Conservation (phyloP, 1,140 invertebrate genomes). For the Scaptodrosophila lebanonensis region DNA sequence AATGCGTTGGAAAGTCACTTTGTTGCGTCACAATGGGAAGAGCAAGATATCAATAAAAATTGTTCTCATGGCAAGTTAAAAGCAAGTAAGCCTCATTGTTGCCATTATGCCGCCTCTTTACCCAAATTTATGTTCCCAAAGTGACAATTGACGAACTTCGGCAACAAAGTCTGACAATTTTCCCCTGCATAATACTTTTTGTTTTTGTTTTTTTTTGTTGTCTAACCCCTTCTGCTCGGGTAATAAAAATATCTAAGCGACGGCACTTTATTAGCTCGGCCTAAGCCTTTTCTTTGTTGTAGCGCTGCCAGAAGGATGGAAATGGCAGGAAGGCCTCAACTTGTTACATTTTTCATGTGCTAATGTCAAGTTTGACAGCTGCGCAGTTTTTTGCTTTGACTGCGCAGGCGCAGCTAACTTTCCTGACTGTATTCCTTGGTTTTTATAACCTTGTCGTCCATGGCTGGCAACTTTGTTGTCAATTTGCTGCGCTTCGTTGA, state of each 20-base stretch:
- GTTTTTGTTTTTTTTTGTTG: conserved; percentile 9
- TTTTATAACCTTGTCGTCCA: conserved; percentile 46
- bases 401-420: conserved; percentile 24
- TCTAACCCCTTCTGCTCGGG: conserved; percentile 16
- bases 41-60: conserved; percentile 57
- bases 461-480: conserved; percentile 66
- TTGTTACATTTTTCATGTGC: conserved; percentile 76
- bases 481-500: conserved; percentile 62
- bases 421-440: conserved; percentile 10
- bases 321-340: conserved; percentile 52
- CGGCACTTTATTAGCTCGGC: conserved; percentile 65
- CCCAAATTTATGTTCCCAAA: conserved; percentile 70
- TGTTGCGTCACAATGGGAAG: conserved; percentile 61
- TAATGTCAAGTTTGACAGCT: conserved; percentile 75
- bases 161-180: conserved; percentile 2
- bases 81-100: conserved; percentile 6
- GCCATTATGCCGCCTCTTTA: conserved; percentile 58
- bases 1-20: background rate
- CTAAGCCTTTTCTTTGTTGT: conserved; percentile 45
- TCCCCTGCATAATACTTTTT: conserved; percentile 7
- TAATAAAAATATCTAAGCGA: conserved; percentile 75
- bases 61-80: conserved; percentile 54
- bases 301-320: conserved; percentile 46
- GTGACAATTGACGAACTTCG: conserved; percentile 72
- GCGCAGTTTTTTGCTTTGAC: conserved; percentile 44